Conservation (phyloP, 2,797 vertebrate genomes). For the Anguilla anguilla region DNA sequence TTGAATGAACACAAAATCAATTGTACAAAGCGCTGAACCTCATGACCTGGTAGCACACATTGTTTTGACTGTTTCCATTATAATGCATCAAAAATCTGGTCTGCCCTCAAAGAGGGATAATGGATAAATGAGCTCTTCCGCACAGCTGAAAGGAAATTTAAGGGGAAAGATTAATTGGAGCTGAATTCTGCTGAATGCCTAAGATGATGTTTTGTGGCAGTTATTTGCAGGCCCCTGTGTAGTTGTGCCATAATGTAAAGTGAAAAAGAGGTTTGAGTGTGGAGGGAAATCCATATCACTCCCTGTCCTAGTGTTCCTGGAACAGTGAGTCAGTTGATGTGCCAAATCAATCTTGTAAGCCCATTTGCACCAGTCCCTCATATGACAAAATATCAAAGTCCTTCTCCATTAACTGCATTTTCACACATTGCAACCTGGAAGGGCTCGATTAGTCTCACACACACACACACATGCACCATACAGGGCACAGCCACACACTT, state of each 20-base stretch:
- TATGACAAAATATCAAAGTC: constrained; percentile 47
- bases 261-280: constrained; percentile 54
- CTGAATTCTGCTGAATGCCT: constrained; percentile 18
- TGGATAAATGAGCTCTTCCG: neutral
- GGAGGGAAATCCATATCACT: constrained; percentile 56
- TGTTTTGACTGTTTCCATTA: neutral
- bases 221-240: constrained; percentile 42
- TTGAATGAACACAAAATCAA: neutral
- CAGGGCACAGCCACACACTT: neutral
- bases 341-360: constrained; percentile 58
- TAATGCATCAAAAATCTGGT: neutral
- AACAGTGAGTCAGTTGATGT: constrained; percentile 51
- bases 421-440: constrained; percentile 42
- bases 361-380: constrained; percentile 47
- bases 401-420: constrained; percentile 45
- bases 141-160: neutral
- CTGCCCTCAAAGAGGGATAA: neutral
- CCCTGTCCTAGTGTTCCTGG: constrained; percentile 47
- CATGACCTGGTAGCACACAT: neutral
- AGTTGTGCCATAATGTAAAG: constrained; percentile 54
- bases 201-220: constrained; percentile 41
- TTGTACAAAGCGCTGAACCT: neutral
- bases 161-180: neutral
- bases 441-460: neutral
- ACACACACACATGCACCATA: neutral